Conservation (phyloP, 2,888 invertebrate species). For the Anthoptus insignis region DNA sequence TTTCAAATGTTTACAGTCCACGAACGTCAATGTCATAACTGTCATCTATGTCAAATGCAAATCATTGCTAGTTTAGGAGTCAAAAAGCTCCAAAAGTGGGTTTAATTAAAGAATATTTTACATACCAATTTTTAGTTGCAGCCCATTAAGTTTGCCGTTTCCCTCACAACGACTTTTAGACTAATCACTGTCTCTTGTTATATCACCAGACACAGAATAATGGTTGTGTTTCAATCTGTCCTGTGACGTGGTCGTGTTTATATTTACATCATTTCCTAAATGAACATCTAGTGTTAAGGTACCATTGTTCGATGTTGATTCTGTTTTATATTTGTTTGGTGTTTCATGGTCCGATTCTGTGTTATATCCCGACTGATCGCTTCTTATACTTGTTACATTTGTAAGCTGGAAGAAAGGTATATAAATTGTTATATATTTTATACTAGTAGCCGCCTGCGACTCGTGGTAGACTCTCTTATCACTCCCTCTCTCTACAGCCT, state of each 20-base stretch:
- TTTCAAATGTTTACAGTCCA: too few species aligned
- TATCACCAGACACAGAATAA: background rate
- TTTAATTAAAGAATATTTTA: too few species aligned
- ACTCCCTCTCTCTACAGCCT: too few species aligned
- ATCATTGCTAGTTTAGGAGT: too few species aligned
- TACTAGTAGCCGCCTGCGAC: too few species aligned
- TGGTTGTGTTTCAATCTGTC: slow-evolving; percentile 50
- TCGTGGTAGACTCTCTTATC: too few species aligned
- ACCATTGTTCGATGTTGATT: background rate
- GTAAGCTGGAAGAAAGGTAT: slow-evolving; percentile 65
- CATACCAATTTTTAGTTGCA: slow-evolving; percentile 33
- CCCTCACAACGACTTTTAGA: slow-evolving; percentile 23
- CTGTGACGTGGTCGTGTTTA: slow-evolving; percentile 44
- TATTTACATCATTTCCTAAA: background rate
- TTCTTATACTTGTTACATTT: slow-evolving; percentile 66
- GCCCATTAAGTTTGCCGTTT: slow-evolving; percentile 21
- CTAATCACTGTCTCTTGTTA: slow-evolving; percentile 19
- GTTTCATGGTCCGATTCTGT: slow-evolving; percentile 63
- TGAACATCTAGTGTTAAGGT: slow-evolving; percentile 5
- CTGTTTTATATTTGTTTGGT: slow-evolving; percentile 33
- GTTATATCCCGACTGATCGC: slow-evolving; percentile 60
- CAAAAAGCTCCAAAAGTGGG: too few species aligned
- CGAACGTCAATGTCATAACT: too few species aligned
- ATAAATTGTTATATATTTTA: too few species aligned
- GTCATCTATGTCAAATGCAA: too few species aligned